phyloP scores from a whole-genome alignment of 2,888 invertebrate species.

The Drosophila eohydei region DNA sequence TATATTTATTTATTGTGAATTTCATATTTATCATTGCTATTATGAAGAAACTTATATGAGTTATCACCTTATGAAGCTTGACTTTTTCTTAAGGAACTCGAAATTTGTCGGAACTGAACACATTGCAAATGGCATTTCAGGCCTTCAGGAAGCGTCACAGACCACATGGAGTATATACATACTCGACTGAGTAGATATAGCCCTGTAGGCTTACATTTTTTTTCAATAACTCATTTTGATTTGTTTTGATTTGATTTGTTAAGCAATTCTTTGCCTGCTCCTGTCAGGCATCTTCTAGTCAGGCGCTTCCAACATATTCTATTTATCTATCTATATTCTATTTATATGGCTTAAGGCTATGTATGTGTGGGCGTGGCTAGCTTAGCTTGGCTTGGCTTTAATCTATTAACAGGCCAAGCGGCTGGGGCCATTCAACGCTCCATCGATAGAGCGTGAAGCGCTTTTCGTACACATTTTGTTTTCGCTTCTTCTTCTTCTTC shows the following conservation, averaged over 20 bases:
- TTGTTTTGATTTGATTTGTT: no score
- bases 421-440: slow-evolving; percentile 68
- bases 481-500: slow-evolving; percentile 17
- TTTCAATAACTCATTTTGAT: no score
- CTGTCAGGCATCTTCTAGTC: no score
- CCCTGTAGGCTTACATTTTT: no score
- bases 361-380: slow-evolving; percentile 47
- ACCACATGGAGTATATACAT: no score
- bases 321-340: neutral
- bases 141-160: neutral
- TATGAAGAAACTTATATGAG: neutral
- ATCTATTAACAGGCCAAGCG: slow-evolving; percentile 48
- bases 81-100: neutral
- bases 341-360: neutral
- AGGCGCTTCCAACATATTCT: no score
- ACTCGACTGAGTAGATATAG: no score
- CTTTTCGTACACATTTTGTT: slow-evolving; percentile 17
- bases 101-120: neutral
- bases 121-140: no score
- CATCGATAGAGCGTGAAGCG: slow-evolving; percentile 81
- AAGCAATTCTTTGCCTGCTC: no score
- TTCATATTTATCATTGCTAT: neutral
- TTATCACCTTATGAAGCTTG: neutral
- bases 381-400: slow-evolving; percentile 29
- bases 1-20: neutral